Evolutionary conservation across 1,140 invertebrate species (phyloP).

Genomic region (Aphaenogaster ashmeadi): DNA sequence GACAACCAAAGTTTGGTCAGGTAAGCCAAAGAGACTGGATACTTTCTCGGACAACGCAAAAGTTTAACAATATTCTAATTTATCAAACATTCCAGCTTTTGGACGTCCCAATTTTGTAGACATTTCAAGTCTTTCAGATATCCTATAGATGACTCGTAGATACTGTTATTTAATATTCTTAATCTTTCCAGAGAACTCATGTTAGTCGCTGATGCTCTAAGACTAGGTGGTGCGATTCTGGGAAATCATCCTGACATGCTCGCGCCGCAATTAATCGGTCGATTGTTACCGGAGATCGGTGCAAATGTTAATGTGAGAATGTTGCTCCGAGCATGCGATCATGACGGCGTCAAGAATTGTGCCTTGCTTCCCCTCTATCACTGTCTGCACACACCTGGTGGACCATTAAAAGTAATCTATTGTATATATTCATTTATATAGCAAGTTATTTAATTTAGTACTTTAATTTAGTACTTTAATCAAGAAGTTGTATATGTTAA

Average conservation of each 20-base stretch:
- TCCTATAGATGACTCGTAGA: not conserved
- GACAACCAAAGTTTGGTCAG: conserved; percentile 94
- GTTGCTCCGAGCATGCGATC: conserved; percentile 96
- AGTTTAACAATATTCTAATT: not conserved
- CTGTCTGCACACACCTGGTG: conserved; percentile 98
- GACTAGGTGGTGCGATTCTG: conserved; percentile 96
- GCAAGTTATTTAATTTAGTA: not conserved
- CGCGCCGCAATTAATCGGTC: conserved; percentile 96
- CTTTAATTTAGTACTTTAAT: not conserved
- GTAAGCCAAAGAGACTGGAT: conserved; percentile 82
- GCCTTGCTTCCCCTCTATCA: conserved; percentile 97
- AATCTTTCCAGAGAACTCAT: conserved; percentile 92
- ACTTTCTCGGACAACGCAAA: not conserved
- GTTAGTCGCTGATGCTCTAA: conserved; percentile 97
- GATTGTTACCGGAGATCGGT: conserved; percentile 96
- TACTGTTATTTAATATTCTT: not conserved
- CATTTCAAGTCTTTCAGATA: not conserved
- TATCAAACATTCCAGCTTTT: not conserved
- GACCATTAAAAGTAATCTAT: conserved; percentile 94
- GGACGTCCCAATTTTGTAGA: not conserved
- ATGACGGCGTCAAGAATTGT: conserved; percentile 94
- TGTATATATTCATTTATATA: not conserved
- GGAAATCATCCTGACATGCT: conserved; percentile 98
- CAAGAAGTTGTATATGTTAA: not conserved
- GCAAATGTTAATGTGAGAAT: conserved; percentile 94